Percentiles rank a stretch among this genome's conserved stretches.
phyloP scores from a whole-genome alignment of 2,113 vertebrate species.

The Echinops telfairi region DNA sequence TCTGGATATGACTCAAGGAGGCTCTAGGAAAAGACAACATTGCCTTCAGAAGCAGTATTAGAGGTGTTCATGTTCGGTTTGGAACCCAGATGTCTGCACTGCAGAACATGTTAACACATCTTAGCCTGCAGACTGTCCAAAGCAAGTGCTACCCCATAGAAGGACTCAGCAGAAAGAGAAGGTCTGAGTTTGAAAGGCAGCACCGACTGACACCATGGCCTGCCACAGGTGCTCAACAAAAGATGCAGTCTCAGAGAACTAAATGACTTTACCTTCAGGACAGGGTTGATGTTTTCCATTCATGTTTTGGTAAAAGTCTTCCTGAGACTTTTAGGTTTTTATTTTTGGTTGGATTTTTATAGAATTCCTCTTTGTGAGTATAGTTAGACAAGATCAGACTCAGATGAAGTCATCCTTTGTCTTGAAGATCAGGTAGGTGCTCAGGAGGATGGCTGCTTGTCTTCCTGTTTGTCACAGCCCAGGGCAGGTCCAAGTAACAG shows the following conservation, averaged over 20 bases:
- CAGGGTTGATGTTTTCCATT: background rate
- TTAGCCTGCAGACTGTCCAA: too few species aligned
- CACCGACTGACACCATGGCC: background rate
- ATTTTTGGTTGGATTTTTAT: background rate
- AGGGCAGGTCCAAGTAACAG: background rate
- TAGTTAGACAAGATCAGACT: background rate
- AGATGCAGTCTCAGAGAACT: background rate
- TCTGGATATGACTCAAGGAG: background rate
- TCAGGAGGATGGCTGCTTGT: too few species aligned
- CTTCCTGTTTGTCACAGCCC: background rate
- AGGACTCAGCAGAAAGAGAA: background rate
- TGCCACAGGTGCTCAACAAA: background rate
- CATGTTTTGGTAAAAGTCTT: background rate
- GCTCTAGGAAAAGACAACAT: background rate
- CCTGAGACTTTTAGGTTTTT: conserved; percentile 23
- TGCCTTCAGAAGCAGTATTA: background rate
- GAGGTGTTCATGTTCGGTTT: background rate
- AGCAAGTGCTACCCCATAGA: background rate
- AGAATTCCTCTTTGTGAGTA: background rate
- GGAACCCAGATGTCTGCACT: too few species aligned
- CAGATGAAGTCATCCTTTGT: background rate
- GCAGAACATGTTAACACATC: background rate
- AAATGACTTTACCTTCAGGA: background rate
- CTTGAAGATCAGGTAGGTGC: background rate
- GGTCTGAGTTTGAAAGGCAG: background rate